A percentile compares a stretch with the other conserved stretches of the same genome.
These are phyloP conservation scores for Lithophane socia DNA, from an alignment of 2,888 invertebrate genomes.

Conservation along the genomic window DNA sequence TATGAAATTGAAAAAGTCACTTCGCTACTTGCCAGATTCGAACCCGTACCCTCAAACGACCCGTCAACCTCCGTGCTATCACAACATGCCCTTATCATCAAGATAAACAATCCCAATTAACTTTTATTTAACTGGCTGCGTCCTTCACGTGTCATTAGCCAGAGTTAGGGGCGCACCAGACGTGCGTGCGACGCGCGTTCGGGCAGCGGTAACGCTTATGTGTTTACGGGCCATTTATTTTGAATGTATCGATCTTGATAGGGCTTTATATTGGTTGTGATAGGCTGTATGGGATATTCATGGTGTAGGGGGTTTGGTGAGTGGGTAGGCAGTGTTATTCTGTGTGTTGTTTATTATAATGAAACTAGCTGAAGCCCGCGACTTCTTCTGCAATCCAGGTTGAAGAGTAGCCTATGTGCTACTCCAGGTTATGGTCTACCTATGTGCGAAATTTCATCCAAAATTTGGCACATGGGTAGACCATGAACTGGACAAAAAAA, in stretches of 20 bases:
- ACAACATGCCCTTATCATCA: constrained; percentile 8
- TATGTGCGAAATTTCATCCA: too few relatives aligned
- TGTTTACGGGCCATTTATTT: constrained; percentile 53
- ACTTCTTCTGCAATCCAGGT: too few relatives aligned
- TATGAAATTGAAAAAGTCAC: too few relatives aligned
- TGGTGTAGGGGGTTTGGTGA: background rate
- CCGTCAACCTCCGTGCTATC: background rate
- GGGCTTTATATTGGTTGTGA: constrained; percentile 24
- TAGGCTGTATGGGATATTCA: constrained; percentile 24
- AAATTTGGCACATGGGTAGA: too few relatives aligned
- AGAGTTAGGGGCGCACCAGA: constrained; percentile 39
- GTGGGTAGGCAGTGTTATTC: background rate
- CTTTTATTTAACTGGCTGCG: constrained; percentile 56
- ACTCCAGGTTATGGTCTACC: too few relatives aligned
- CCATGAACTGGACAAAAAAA: too few relatives aligned
- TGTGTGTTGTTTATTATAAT: background rate
- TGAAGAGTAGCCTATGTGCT: too few relatives aligned
- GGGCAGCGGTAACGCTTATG: constrained; percentile 47
- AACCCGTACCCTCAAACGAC: background rate
- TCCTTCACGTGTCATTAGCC: constrained; percentile 53
- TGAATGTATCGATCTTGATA: constrained; percentile 59
- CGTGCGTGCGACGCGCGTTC: constrained; percentile 47
- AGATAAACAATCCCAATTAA: constrained; percentile 55
- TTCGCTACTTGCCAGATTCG: background rate
- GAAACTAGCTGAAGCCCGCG: too few relatives aligned